Percentiles rank a stretch among this genome's conserved stretches.
phyloP scores from a whole-genome alignment of 2,797 vertebrate species.

The Tympanoctomys barrerae region DNA sequence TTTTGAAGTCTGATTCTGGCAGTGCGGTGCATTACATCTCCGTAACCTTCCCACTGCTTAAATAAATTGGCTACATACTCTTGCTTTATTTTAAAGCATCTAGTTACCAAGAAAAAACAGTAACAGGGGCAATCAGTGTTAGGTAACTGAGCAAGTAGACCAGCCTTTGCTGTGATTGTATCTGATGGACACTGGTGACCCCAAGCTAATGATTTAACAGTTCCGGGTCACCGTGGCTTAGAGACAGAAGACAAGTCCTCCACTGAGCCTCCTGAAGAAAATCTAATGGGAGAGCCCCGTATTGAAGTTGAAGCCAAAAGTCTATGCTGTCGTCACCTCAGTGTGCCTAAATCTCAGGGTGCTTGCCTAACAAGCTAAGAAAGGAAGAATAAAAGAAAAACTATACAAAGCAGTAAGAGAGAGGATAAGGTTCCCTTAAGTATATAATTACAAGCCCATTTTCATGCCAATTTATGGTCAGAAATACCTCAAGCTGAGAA shows the following conservation, averaged over 20 bases:
- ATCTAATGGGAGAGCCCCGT: not conserved
- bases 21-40: not conserved
- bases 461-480: conserved; percentile 19
- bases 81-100: conserved; percentile 2
- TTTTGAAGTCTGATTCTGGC: not conserved
- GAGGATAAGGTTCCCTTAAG: not conserved
- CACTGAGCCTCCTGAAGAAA: not conserved
- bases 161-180: not conserved
- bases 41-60: not conserved
- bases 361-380: not conserved
- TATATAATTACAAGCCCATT: not conserved
- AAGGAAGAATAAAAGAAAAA: no score
- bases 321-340: not conserved
- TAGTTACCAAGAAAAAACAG: not conserved
- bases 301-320: not conserved
- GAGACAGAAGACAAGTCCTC: not conserved
- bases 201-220: conserved; percentile 4
- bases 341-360: not conserved
- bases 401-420: not conserved
- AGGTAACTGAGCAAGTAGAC: not conserved
- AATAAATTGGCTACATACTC: not conserved
- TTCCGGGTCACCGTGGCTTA: not conserved
- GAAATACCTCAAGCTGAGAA: conserved; percentile 11
- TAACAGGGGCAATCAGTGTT: not conserved
- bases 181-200: not conserved